Percentiles rank a stretch among this genome's conserved stretches.
phyloP scores from a whole-genome alignment of 2,888 invertebrate species.

The Diaperis boleti region DNA sequence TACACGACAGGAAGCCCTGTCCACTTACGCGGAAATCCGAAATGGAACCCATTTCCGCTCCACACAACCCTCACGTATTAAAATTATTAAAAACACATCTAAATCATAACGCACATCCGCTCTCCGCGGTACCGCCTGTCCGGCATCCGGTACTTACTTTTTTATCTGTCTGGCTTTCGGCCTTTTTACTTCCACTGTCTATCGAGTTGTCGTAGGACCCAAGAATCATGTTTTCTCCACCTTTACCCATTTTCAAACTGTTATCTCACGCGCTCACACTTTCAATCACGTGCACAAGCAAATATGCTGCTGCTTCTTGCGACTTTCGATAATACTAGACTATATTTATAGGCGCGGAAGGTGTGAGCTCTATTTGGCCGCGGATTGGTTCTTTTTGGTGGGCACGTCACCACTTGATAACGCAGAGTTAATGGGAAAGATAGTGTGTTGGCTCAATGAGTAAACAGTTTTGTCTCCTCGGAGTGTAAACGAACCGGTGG shows the following conservation, averaged over 20 bases:
- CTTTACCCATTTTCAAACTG: conserved; percentile 54
- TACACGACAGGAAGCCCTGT: conserved; percentile 2
- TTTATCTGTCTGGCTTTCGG: not conserved
- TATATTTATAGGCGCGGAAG: conserved; percentile 37
- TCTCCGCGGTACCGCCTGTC: conserved; percentile 13
- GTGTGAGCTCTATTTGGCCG: conserved; percentile 20
- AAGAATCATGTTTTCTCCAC: conserved; percentile 49
- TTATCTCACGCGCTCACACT: conserved; percentile 3
- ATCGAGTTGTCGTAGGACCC: conserved; percentile 23
- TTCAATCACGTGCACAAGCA: not conserved
- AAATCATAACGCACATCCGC: conserved; percentile 23
- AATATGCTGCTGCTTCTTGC: not conserved
- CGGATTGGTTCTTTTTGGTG: conserved; percentile 40
- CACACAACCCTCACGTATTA: conserved; percentile 1
- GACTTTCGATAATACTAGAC: conserved; percentile 7
- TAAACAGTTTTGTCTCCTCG: conserved; percentile 1
- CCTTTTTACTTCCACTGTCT: conserved; percentile 6
- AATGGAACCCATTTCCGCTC: not conserved
- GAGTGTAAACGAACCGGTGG: not conserved
- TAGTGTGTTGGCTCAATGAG: not conserved
- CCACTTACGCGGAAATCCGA: conserved; percentile 7
- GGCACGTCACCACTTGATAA: conserved; percentile 43
- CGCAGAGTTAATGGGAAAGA: not conserved
- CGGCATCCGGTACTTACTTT: conserved; percentile 14
- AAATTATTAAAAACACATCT: conserved; percentile 21